A percentile compares a stretch with the other conserved stretches of the same genome.
phyloP scores from a whole-genome alignment of 1,140 invertebrate genomes.

The Centruroides vittatus region DNA sequence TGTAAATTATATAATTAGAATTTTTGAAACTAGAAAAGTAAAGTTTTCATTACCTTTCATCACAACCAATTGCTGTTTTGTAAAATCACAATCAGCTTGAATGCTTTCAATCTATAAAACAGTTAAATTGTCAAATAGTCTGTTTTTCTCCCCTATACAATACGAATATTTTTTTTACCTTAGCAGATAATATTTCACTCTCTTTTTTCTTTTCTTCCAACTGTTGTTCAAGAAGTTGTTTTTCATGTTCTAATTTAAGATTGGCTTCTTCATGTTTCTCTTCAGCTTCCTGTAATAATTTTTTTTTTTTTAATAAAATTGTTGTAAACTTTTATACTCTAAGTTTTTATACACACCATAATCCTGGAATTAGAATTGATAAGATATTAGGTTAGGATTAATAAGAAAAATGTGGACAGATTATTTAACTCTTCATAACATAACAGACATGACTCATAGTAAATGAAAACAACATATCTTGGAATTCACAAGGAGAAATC shows the following conservation, averaged over 20 bases:
- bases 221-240: slow-evolving; percentile 31
- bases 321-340: too few species aligned
- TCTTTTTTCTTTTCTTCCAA: slow-evolving; percentile 32
- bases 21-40: too few species aligned
- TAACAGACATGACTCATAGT: too few species aligned
- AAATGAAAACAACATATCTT: too few species aligned
- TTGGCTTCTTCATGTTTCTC: slow-evolving; percentile 33
- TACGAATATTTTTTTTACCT: slow-evolving; percentile 15
- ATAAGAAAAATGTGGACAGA: too few species aligned
- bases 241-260: slow-evolving; percentile 33
- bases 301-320: neutral
- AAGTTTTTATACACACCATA: too few species aligned
- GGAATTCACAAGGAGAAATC: too few species aligned
- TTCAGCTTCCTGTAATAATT: slow-evolving; percentile 31
- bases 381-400: too few species aligned
- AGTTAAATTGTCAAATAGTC: neutral
- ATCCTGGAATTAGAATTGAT: too few species aligned
- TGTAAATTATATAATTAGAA: slow-evolving; percentile 4
- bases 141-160: neutral
- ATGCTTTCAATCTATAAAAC: slow-evolving; percentile 22
- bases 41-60: slow-evolving; percentile 22
- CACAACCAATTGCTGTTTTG: slow-evolving; percentile 31
- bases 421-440: too few species aligned
- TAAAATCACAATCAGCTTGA: slow-evolving; percentile 33
- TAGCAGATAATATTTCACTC: slow-evolving; percentile 26